A percentile compares a stretch with the other conserved stretches of the same genome.
Evolutionary conservation across 1,140 invertebrate species (phyloP).

Genomic region (Polypedilum vanderplanki): DNA sequence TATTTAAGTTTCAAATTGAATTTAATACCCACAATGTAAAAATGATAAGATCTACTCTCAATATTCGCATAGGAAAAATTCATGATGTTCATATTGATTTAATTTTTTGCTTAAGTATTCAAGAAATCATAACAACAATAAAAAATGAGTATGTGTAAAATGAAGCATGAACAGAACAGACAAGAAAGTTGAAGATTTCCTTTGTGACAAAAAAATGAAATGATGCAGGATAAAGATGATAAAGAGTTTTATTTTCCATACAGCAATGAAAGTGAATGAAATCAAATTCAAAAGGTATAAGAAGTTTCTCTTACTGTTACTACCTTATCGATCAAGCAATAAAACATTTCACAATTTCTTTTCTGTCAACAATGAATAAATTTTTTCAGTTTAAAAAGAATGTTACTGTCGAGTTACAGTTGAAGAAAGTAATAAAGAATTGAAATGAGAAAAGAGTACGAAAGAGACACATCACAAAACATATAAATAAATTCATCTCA

Average conservation of each 20-base stretch:
- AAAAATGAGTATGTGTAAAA: no score
- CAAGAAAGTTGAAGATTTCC: no score
- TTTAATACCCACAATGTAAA: neutral
- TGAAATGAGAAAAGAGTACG: neutral
- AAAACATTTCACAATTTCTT: neutral
- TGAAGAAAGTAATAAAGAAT: neutral
- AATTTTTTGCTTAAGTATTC: no score
- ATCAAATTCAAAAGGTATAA: no score
- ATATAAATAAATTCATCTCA: slow-evolving; percentile 4
- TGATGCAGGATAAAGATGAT: no score
- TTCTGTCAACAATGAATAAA: slow-evolving; percentile 7
- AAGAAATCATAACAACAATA: no score
- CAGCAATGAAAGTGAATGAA: no score
- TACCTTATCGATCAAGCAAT: slow-evolving; percentile 11
- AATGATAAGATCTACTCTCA: neutral
- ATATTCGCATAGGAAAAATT: no score
- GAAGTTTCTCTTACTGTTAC: neutral
- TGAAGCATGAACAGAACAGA: no score
- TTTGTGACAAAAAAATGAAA: no score
- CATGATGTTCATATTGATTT: no score
- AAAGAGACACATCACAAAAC: neutral
- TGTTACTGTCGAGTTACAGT: neutral
- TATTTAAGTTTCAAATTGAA: neutral
- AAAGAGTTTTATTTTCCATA: no score
- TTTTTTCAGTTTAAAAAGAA: neutral